phyloP scores from a whole-genome alignment of 2,888 invertebrate species.

The Odontocolon sp. region DNA sequence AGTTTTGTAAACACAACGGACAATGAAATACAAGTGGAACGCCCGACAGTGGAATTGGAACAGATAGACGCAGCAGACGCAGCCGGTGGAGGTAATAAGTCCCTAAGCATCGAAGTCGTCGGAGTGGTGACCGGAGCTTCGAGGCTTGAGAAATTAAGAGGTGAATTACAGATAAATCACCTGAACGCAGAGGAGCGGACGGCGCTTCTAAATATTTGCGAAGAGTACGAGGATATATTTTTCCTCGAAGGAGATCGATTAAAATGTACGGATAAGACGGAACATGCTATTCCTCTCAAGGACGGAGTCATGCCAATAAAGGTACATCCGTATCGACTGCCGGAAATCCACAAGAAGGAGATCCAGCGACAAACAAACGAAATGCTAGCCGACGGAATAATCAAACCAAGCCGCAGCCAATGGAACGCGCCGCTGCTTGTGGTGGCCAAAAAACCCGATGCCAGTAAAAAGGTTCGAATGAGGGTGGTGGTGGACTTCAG shows the following conservation, averaged over 20 bases:
- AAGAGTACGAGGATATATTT: too few relatives aligned
- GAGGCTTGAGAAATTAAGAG: too few relatives aligned
- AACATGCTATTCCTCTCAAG: background rate
- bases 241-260: too few relatives aligned
- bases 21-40: background rate
- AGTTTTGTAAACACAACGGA: background rate
- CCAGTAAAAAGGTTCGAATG: background rate
- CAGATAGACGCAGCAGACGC: too few relatives aligned
- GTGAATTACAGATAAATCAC: too few relatives aligned
- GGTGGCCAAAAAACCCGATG: slow-evolving; percentile 26
- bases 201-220: too few relatives aligned
- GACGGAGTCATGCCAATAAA: background rate
- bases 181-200: too few relatives aligned
- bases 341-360: background rate
- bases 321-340: background rate
- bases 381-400: slow-evolving; percentile 4
- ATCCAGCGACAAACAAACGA: background rate
- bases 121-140: too few relatives aligned
- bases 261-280: too few relatives aligned
- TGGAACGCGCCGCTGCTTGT: slow-evolving; percentile 31
- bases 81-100: too few relatives aligned
- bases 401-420: slow-evolving; percentile 5
- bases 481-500: slow-evolving; percentile 19
- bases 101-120: too few relatives aligned
- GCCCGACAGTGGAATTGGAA: too few relatives aligned